Evolutionary conservation across 2,113 vertebrate species (phyloP), one percentile per base, ranked within the genome.

Genomic region (Nothoprocta perdicaria): DNA sequence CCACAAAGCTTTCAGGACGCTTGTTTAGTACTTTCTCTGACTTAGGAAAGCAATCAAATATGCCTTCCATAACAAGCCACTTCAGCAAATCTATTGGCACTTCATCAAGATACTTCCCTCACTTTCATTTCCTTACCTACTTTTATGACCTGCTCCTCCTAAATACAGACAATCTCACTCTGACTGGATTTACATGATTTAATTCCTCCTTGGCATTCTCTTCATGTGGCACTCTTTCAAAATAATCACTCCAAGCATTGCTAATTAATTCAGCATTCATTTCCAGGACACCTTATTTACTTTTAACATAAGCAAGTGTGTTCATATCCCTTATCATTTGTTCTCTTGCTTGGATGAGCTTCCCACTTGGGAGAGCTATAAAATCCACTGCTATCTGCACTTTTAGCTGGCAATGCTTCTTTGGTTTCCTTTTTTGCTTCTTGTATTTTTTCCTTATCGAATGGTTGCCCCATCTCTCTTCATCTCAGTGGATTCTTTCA

Each of bases 31-130:
- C 74, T 89, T 93, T 58, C 78, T 89, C 69, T 73, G 62, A 89
- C 81, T 75, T 62, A 89, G 67, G 21, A 82, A 92, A 94, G 91
- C 87, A 94, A 82, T 89, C 84, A 93, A 94, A 87, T 35, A 72
- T 72, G 29, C 35, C 67, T 92, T 87, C 81, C 79, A 29, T 69
- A 91, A 84, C 53, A 89, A 96, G 79, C 87, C 72, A 80, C 75
- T 91, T 87, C 84, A 82, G 75, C 45, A 82, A 92, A 79, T 69
- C 40, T 58, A 80, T 31, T 86, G 71, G 75, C 84, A 73, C 84
- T 93, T 93, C 87, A 84, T 89, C 80, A 85, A 69, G 67, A 82
- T 61, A 53, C n/a, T 90, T 88, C 9, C 81, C 67, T 87, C 35
- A 35, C 80, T 91, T 88, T 73, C 75, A 31, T 53, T 57, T 89